phyloP scores from a whole-genome alignment of 2,113 vertebrate genomes.

The Dicerorhinus sumatrensis region DNA sequence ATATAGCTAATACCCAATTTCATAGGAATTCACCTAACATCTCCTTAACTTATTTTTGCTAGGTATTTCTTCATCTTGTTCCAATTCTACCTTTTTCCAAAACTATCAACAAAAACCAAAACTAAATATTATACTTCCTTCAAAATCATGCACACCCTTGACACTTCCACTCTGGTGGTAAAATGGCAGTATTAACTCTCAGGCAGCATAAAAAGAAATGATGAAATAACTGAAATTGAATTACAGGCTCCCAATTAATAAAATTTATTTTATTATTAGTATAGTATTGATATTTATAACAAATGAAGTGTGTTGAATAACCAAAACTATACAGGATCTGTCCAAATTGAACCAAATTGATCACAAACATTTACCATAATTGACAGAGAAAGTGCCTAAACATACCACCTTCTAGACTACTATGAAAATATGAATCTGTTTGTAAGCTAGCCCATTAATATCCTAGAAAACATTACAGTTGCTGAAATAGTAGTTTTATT shows the following conservation, averaged over 20 bases:
- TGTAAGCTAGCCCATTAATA: not conserved
- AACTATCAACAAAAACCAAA: not conserved
- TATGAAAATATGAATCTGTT: not conserved
- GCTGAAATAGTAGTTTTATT: not conserved
- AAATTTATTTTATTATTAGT: not conserved
- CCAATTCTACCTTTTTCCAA: not conserved
- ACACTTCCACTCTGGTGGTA: not conserved
- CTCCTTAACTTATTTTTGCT: not conserved
- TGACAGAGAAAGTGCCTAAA: not conserved
- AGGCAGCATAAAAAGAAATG: not conserved
- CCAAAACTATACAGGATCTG: not conserved
- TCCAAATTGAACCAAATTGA: not conserved
- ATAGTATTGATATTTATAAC: not conserved
- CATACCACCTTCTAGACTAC: not conserved
- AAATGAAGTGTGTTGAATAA: not conserved
- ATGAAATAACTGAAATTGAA: not conserved
- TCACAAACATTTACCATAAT: not conserved
- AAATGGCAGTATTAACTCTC: not conserved
- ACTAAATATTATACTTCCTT: not conserved
- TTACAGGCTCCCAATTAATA: not conserved
- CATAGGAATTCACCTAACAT: not conserved
- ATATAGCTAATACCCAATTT: not conserved
- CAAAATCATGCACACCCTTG: not conserved
- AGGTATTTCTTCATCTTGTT: not conserved
- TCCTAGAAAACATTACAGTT: not conserved